Evolutionary conservation across 2,113 vertebrate genomes (phyloP), one percentile per base, ranked within the genome.

Genomic region (Barbus barbus): DNA sequence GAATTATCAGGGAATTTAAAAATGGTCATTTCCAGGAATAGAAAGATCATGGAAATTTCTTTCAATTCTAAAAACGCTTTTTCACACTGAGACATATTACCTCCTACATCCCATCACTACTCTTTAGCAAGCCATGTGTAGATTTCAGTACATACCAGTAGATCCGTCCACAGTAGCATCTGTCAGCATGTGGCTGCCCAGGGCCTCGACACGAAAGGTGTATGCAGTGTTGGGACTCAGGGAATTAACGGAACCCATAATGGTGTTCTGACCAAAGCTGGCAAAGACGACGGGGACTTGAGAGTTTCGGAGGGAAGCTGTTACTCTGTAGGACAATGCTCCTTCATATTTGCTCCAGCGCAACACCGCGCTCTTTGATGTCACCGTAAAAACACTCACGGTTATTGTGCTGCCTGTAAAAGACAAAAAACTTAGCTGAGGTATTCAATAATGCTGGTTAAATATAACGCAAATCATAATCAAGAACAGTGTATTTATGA

Each of bases 251-350:
- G 93, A 91, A 36, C 94, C 95, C 89, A 94, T 90, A 60, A 96
- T 80, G 0, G 90, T 93, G 85, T 92, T 92, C 14, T 89, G 90
- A 82, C 93, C 91, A 87, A 94, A 96, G 48, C 75, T 60, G 44
- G 72, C 83, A 77, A 91, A 91, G 46, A 92, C 82, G 8, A 93
- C 71, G 0, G 51, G 71, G n/a, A 16, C 71, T 33, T 89, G 72
- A 8, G 89, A 87, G 80, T 87, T 90, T 16, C 83, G 36, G n/a
- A 81, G 88, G 7, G 87, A 88, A 3, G 93, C 93, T 12, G 81
- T 92, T 78, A 96, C 81, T 91, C 87, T 93, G 89, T 95, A 95
- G 14, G 94, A 96, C 75, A 81, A 77, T 69, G 93, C 92, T 78
- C 89, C 94, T 0, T 87, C 16, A 83, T 88, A 87, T 84, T 84